phyloP scores from a whole-genome alignment of 2,797 vertebrate genomes.

The Hozukius guyotensis region DNA sequence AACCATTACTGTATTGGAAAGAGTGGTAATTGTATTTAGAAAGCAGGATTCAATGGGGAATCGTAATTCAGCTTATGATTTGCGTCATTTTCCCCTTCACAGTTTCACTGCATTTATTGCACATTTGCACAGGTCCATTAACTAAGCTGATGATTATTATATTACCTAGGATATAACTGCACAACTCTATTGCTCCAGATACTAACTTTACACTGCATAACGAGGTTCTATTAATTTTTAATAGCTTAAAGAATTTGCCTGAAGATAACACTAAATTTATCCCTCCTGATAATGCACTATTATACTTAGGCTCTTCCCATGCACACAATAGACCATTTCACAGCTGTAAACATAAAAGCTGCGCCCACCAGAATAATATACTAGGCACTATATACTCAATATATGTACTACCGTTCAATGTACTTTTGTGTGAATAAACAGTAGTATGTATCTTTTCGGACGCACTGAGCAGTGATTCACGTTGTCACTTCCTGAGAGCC shows the following conservation, averaged over 20 bases:
- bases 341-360: too few species aligned
- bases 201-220: conserved; percentile 62
- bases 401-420: too few species aligned
- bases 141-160: conserved; percentile 68
- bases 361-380: too few species aligned
- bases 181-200: conserved; percentile 49
- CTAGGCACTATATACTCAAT: too few species aligned
- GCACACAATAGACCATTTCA: conserved; percentile 7
- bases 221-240: conserved; percentile 64
- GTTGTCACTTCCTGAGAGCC: too few species aligned
- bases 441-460: too few species aligned
- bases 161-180: conserved; percentile 57
- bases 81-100: conserved; percentile 52
- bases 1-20: conserved; percentile 62
- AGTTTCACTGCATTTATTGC: conserved; percentile 64
- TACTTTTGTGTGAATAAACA: too few species aligned
- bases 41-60: conserved; percentile 44
- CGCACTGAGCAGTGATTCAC: too few species aligned
- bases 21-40: conserved; percentile 62
- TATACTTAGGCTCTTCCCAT: conserved; percentile 24
- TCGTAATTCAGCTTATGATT: conserved; percentile 58
- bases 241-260: conserved; percentile 64
- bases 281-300: conserved; percentile 33
- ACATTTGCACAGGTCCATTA: conserved; percentile 67
- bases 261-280: conserved; percentile 55